These are phyloP conservation scores for Molossus alvarezi DNA, from an alignment of 2,797 vertebrate species.

Conservation along the genomic window DNA sequence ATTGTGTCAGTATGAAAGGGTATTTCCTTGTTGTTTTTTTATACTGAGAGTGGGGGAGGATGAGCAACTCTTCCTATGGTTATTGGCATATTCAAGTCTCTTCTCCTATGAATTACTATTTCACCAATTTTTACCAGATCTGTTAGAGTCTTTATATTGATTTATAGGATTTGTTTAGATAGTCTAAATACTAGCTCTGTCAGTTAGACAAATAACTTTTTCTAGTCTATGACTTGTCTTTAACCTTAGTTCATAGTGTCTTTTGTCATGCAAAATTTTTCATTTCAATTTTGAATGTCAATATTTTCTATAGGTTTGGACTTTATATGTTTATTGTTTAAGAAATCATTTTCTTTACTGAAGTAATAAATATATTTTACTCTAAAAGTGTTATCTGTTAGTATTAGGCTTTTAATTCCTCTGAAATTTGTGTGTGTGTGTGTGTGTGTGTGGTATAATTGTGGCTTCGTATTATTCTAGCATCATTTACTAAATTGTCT, in stretches of 20 bases:
- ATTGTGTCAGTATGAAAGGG: not conserved
- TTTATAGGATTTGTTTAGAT: conserved; percentile 58
- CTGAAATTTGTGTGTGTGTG: not conserved
- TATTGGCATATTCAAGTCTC: conserved; percentile 24
- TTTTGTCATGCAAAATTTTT: conserved; percentile 15
- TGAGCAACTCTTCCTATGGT: not conserved
- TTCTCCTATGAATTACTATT: conserved; percentile 57
- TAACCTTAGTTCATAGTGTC: conserved; percentile 14
- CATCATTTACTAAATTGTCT: conserved; percentile 12
- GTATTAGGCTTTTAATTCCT: not conserved
- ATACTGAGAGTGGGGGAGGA: not conserved
- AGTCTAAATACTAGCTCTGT: conserved; percentile 45
- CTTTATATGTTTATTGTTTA: not conserved
- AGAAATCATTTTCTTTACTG: not conserved
- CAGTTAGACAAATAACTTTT: conserved; percentile 47
- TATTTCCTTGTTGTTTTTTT: conserved; percentile 60
- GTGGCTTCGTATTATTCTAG: conserved; percentile 1
- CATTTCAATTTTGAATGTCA: conserved; percentile 5
- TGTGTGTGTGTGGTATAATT: conserved; percentile 1
- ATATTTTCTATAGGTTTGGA: not conserved
- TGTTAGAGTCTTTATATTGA: conserved; percentile 61
- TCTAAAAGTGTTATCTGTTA: conserved; percentile 22
- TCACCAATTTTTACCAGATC: conserved; percentile 17
- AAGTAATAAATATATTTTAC: conserved; percentile 38
- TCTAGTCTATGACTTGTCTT: conserved; percentile 36